Evolutionary conservation across 2,113 vertebrate species (phyloP).

Genomic region (Oreocharis arfaki): DNA sequence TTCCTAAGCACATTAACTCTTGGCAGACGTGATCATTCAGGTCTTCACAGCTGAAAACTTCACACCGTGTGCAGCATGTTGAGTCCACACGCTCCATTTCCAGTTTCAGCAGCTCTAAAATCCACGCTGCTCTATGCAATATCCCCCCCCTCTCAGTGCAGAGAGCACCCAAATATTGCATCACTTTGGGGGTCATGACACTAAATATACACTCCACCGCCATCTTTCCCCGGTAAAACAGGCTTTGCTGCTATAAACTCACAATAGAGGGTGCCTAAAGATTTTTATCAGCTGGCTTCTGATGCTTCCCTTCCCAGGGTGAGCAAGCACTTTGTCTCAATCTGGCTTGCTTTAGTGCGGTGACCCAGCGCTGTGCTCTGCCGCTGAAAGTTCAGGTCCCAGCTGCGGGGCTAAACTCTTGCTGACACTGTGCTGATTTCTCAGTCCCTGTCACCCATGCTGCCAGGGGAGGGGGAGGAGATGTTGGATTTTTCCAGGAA

Average conservation of each 20-base stretch:
- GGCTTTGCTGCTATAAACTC: neutral
- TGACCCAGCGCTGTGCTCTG: neutral
- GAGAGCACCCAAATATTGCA: neutral
- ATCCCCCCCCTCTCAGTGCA: neutral
- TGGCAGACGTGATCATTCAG: neutral
- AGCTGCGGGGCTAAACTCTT: slow-evolving; percentile 35
- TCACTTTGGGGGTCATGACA: rapidly evolving
- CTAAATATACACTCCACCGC: rapidly evolving
- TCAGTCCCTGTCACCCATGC: neutral
- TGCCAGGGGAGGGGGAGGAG: neutral
- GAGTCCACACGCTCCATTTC: neutral
- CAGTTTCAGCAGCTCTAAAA: neutral
- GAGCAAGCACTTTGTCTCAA: slow-evolving; percentile 2
- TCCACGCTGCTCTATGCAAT: rapidly evolving
- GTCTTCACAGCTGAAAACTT: slow-evolving; percentile 1
- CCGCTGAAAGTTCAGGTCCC: slow-evolving; percentile 14
- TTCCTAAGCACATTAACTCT: slow-evolving; percentile 41
- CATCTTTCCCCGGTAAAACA: neutral
- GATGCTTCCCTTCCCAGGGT: neutral
- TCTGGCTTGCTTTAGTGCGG: slow-evolving; percentile 32
- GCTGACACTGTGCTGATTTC: slow-evolving; percentile 19
- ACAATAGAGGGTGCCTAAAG: neutral
- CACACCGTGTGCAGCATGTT: neutral
- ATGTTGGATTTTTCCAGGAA: neutral
- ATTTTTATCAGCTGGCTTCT: neutral